These are phyloP conservation scores for Drosophila pseudoananassae DNA, from an alignment of 1,140 invertebrate species.

Conservation along the genomic window DNA sequence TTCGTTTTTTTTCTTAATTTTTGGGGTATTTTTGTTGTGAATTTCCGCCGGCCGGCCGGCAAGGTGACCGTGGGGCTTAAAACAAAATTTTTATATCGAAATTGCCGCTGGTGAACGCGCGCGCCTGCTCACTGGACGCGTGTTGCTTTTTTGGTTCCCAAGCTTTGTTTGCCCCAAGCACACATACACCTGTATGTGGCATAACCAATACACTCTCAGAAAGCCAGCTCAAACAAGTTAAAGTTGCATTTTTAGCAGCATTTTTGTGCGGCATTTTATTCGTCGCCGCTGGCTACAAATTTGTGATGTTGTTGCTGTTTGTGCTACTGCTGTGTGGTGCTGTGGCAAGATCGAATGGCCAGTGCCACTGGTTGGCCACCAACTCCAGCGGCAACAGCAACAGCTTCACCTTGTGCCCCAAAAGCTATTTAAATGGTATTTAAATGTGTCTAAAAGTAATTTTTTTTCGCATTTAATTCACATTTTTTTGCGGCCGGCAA, in stretches of 20 bases:
- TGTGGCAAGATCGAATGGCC: constrained; percentile 37
- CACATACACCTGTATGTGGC: constrained; percentile 5
- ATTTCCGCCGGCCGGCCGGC: constrained; percentile 73
- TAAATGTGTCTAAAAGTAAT: constrained; percentile 82
- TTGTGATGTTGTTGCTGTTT: constrained; percentile 45
- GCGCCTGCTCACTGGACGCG: constrained; percentile 65
- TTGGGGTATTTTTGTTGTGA: constrained; percentile 11
- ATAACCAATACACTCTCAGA: constrained; percentile 10
- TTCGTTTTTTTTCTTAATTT: background rate
- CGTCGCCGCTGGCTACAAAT: constrained; percentile 77
- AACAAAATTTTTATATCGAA: constrained; percentile 66
- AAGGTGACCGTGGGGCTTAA: constrained; percentile 77
- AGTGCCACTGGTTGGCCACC: constrained; percentile 43
- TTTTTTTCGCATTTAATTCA: constrained; percentile 79
- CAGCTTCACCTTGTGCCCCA: constrained; percentile 74
- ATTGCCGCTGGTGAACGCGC: constrained; percentile 58
- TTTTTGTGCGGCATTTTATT: constrained; percentile 80
- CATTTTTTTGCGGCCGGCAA: constrained; percentile 51
- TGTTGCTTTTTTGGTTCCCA: constrained; percentile 78
- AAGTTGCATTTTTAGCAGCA: constrained; percentile 81
- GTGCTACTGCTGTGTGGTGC: constrained; percentile 20
- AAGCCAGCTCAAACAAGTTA: constrained; percentile 54
- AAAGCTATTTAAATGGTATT: constrained; percentile 83
- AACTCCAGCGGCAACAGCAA: constrained; percentile 36
- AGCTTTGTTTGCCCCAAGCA: constrained; percentile 66